These are phyloP conservation scores for Synanthedon tipuliformis DNA, from an alignment of 2,888 invertebrate genomes.

Conservation along the genomic window DNA sequence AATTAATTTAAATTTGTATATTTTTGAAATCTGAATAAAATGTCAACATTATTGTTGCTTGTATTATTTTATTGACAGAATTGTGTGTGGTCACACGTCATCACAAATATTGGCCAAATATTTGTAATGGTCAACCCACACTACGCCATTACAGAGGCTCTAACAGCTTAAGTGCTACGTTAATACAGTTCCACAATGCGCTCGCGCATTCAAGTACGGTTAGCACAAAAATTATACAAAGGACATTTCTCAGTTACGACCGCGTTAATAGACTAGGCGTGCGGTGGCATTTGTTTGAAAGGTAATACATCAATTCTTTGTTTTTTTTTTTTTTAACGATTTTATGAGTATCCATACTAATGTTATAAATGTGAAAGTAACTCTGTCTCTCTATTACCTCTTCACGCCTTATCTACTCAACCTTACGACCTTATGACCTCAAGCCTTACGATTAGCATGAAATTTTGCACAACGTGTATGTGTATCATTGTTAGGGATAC, in stretches of 20 bases:
- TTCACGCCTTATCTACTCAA: no score
- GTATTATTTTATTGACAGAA: neutral
- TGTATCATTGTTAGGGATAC: no score
- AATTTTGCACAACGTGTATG: no score
- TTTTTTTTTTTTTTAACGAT: no score
- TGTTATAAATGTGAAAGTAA: no score
- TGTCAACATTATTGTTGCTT: neutral
- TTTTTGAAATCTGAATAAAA: no score
- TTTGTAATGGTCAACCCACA: constrained; percentile 22
- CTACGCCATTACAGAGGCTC: constrained; percentile 27
- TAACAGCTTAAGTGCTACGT: constrained; percentile 55
- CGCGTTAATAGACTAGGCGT: constrained; percentile 43
- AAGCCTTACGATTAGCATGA: no score
- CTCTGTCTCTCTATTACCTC: no score
- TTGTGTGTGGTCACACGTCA: neutral
- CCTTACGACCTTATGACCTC: no score
- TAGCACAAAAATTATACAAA: constrained; percentile 42
- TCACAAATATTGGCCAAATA: constrained; percentile 11
- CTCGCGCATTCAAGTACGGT: constrained; percentile 31
- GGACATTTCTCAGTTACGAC: constrained; percentile 31
- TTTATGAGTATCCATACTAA: no score
- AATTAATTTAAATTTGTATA: no score
- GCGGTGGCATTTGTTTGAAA: constrained; percentile 20
- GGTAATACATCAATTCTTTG: constrained; percentile 12
- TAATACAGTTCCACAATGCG: constrained; percentile 37